A percentile compares a stretch with the other conserved stretches of the same genome.
These are phyloP conservation scores for Bathynomus jamesi DNA, from an alignment of 1,140 invertebrate species.

Conservation along the genomic window DNA sequence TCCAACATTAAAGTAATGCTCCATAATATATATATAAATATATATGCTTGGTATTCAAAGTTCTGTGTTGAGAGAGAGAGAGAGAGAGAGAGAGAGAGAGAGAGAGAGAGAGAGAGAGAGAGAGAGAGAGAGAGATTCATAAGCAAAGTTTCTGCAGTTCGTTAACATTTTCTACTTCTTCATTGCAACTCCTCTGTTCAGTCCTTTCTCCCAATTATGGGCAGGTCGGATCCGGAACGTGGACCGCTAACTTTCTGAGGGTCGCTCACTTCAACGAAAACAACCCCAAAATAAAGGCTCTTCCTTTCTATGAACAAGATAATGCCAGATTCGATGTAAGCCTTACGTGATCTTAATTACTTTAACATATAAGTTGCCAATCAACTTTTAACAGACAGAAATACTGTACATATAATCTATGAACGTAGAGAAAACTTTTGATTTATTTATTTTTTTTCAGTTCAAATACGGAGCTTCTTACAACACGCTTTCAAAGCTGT, in stretches of 20 bases:
- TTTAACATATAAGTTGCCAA: no score
- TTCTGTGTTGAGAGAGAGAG: not conserved
- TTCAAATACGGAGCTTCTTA: not conserved
- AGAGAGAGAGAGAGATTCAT: no score
- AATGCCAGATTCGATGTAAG: not conserved
- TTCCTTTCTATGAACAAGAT: not conserved
- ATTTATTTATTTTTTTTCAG: not conserved
- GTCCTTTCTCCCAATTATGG: not conserved
- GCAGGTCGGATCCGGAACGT: not conserved
- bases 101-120: no score
- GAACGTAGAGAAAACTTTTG: no score
- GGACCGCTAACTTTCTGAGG: not conserved
- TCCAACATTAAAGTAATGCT: not conserved
- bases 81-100: no score
- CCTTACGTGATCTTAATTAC: no score
- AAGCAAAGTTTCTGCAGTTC: no score
- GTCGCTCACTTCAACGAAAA: not conserved
- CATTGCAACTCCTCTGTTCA: not conserved
- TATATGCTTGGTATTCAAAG: not conserved
- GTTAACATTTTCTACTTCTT: not conserved
- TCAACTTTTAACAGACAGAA: no score
- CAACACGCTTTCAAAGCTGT: not conserved
- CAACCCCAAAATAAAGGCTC: not conserved
- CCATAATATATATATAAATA: not conserved
- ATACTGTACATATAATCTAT: no score